Conservation (phyloP, 2,888 invertebrate genomes). For the Agonopterix alstromeriana region DNA sequence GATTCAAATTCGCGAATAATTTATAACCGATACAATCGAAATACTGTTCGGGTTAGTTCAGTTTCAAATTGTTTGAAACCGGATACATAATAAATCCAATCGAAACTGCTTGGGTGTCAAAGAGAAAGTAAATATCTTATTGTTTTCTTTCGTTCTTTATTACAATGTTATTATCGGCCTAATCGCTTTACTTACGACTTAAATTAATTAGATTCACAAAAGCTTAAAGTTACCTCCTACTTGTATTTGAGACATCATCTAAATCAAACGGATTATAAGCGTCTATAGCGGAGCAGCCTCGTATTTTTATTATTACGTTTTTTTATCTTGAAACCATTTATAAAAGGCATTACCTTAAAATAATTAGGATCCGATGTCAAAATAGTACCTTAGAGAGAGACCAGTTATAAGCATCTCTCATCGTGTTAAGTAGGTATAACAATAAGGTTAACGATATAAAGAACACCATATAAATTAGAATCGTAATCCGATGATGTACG, state of each 20-base stretch:
- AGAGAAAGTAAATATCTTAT: too few species aligned
- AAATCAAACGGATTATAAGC: constrained; percentile 39
- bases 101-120: too few species aligned
- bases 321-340: constrained; percentile 30
- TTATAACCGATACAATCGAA: too few species aligned
- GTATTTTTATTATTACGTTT: constrained; percentile 31
- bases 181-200: constrained; percentile 26
- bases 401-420: constrained; percentile 41
- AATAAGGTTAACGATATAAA: constrained; percentile 49
- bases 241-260: constrained; percentile 27
- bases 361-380: constrained; percentile 69
- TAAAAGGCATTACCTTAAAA: constrained; percentile 61
- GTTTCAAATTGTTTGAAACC: too few species aligned
- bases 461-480: constrained; percentile 60
- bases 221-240: constrained; percentile 19
- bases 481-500: constrained; percentile 67
- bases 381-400: constrained; percentile 47
- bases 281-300: constrained; percentile 33
- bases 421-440: constrained; percentile 54
- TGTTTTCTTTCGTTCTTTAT: neutral
- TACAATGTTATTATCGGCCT: constrained; percentile 5
- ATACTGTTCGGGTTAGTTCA: too few species aligned
- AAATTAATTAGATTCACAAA: constrained; percentile 31
- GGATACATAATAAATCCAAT: too few species aligned
- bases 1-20: too few species aligned